Conservation (phyloP, 2,797 vertebrate genomes). For the Schizopygopsis pylzovi region DNA sequence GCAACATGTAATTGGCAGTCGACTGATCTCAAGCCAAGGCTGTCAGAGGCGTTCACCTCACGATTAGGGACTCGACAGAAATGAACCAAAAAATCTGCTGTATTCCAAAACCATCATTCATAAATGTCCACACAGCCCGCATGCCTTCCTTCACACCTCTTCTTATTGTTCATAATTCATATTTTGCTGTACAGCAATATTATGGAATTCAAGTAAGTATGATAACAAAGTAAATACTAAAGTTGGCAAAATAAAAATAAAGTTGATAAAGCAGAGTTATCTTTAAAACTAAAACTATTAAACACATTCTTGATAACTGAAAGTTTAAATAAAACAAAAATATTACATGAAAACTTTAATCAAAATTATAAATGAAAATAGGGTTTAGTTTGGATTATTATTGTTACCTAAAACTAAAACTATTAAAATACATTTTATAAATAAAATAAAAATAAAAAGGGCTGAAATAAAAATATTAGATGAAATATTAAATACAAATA, state of each 20-base stretch:
- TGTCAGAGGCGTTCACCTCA: slow-evolving; percentile 10
- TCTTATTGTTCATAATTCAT: background rate
- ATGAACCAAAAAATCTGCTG: background rate
- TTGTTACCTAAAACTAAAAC: background rate
- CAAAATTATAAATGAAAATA: background rate
- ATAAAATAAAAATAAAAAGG: background rate
- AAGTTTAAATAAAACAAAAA: background rate
- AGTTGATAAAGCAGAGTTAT: background rate
- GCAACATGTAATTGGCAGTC: background rate
- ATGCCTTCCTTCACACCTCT: background rate
- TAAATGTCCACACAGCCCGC: background rate
- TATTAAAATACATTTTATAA: background rate
- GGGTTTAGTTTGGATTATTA: background rate
- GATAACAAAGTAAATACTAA: background rate
- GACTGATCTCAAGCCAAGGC: background rate
- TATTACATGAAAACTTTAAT: background rate
- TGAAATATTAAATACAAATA: no score
- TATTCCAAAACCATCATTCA: background rate
- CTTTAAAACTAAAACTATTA: background rate
- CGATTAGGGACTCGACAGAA: background rate
- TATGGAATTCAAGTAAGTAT: background rate
- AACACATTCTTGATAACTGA: background rate
- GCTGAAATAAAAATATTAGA: background rate
- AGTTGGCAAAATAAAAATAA: background rate
- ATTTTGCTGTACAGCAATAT: background rate